Evolutionary conservation across 2,113 vertebrate genomes (phyloP).

Genomic region (Lanius collurio): DNA sequence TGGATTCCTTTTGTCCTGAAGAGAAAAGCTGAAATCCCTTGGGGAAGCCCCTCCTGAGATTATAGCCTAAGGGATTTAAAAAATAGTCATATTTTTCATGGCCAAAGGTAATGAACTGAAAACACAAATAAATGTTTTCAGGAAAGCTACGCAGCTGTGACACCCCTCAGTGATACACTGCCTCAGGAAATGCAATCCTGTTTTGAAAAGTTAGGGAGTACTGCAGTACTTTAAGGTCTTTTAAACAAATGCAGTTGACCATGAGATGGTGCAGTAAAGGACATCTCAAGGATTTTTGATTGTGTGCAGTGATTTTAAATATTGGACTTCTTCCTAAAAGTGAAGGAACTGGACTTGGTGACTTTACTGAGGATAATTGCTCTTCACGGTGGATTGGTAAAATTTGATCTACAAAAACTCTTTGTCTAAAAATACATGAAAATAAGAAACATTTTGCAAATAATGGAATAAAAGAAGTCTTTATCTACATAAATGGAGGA

Average conservation of each 20-base stretch:
- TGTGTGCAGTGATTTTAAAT: neutral
- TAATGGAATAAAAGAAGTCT: neutral
- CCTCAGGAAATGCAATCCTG: neutral
- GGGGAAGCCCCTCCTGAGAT: neutral
- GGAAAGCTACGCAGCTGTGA: neutral
- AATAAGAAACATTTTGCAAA: neutral
- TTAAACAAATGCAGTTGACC: neutral
- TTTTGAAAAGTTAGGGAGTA: neutral
- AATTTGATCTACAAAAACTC: neutral
- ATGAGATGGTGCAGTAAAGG: neutral
- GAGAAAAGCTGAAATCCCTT: neutral
- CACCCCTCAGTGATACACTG: neutral
- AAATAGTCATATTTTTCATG: neutral
- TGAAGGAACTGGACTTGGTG: neutral
- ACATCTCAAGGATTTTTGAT: slow-evolving; percentile 3
- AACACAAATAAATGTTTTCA: neutral
- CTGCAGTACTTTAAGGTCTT: neutral
- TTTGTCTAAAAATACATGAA: neutral
- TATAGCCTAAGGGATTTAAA: neutral
- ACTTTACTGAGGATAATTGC: neutral
- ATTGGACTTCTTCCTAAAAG: neutral
- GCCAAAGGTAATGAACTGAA: neutral
- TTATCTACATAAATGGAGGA: neutral
- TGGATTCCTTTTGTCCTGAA: neutral
- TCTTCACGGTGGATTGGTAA: neutral